Percentiles rank a stretch among this genome's conserved stretches.
These are phyloP conservation scores for Sebastolobus alascanus DNA, from an alignment of 2,797 vertebrate genomes.

Conservation along the genomic window DNA sequence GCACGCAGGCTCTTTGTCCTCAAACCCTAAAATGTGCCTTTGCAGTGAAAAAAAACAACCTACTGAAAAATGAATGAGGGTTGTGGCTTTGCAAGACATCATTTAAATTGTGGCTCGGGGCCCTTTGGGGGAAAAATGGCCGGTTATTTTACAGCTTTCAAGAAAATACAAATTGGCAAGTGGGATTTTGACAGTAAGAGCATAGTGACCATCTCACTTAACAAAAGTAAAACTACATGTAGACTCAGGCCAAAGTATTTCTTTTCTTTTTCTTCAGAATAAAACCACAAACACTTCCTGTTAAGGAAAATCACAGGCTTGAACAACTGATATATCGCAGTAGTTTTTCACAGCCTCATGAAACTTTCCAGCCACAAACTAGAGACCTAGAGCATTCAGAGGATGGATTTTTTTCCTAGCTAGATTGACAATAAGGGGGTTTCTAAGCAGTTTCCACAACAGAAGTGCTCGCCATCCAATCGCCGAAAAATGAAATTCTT, in stretches of 20 bases:
- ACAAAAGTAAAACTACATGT: background rate
- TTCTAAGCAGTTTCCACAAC: no score
- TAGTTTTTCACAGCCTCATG: background rate
- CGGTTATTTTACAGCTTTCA: slow-evolving; percentile 22
- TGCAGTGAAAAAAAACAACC: slow-evolving; percentile 5
- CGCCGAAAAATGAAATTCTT: no score
- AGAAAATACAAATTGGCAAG: slow-evolving; percentile 21
- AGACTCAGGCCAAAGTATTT: slow-evolving; percentile 1
- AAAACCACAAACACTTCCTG: background rate
- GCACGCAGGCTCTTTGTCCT: slow-evolving; percentile 24
- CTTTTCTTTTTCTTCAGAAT: background rate
- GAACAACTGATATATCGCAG: background rate
- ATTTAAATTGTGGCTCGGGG: slow-evolving; percentile 25
- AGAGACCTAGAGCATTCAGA: no score
- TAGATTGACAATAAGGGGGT: no score
- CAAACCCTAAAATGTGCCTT: slow-evolving; percentile 19
- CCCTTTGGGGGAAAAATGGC: background rate
- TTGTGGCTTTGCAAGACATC: slow-evolving; percentile 35
- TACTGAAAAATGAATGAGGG: slow-evolving; percentile 11
- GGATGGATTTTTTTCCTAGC: no score
- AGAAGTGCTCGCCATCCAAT: no score
- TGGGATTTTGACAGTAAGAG: background rate
- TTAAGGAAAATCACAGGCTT: background rate
- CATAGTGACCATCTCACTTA: background rate
- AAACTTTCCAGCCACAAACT: no score